Conservation (phyloP, 2,797 vertebrate genomes). For the Pipistrellus pipistrellus region DNA sequence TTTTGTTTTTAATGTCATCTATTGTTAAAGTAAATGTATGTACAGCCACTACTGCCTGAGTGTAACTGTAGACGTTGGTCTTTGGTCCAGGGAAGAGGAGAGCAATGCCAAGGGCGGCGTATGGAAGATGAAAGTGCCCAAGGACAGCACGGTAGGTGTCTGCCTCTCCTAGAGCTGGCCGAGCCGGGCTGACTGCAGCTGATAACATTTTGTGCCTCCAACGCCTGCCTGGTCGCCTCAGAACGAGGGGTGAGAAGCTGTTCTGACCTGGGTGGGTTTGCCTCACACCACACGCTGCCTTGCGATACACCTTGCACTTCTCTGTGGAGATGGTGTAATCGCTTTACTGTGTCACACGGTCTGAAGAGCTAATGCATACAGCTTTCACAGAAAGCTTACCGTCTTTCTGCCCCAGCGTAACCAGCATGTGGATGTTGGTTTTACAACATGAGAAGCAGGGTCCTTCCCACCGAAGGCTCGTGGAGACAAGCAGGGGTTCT, state of each 20-base stretch:
- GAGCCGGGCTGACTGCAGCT: neutral
- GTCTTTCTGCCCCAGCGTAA: neutral
- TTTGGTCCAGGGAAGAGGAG: slow-evolving; percentile 95
- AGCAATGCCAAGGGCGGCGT: slow-evolving; percentile 97
- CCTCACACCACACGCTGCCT: neutral
- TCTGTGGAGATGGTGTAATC: neutral
- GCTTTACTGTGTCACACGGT: neutral
- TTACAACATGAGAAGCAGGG: neutral
- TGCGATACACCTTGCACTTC: neutral
- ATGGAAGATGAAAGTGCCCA: slow-evolving; percentile 99
- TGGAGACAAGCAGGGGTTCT: neutral
- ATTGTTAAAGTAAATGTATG: neutral
- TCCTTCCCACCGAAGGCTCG: neutral
- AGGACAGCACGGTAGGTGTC: slow-evolving; percentile 94
- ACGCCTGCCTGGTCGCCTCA: neutral
- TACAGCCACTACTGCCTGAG: neutral
- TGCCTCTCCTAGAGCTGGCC: neutral
- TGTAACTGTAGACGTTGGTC: slow-evolving; percentile 20
- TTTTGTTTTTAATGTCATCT: neutral
- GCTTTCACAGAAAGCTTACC: neutral
- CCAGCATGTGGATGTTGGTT: neutral
- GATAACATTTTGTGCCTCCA: neutral
- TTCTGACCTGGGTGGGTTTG: neutral
- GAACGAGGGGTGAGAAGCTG: neutral
- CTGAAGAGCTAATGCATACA: neutral